These are phyloP conservation scores for Macrotus californicus DNA, from an alignment of 2,113 vertebrate genomes.

Conservation along the genomic window DNA sequence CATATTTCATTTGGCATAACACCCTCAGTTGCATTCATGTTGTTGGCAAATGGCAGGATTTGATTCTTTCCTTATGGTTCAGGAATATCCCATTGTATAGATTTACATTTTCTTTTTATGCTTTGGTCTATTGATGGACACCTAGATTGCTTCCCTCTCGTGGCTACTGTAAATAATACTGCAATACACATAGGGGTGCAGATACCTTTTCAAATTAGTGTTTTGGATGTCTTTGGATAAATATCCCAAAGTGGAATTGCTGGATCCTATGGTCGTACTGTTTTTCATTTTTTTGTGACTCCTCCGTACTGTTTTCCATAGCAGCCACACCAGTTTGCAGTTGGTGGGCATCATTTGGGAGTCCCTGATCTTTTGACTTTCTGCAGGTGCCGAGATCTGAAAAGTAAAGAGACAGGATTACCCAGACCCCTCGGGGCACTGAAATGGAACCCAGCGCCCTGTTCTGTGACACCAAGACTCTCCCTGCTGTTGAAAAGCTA, in stretches of 20 bases:
- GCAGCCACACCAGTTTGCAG: not conserved
- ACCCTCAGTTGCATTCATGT: not conserved
- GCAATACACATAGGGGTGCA: no score
- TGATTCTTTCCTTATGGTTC: not conserved
- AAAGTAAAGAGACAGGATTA: conserved; percentile 44
- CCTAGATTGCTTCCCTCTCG: not conserved
- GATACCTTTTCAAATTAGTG: not conserved
- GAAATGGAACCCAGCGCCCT: not conserved
- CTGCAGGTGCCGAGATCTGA: conserved; percentile 27
- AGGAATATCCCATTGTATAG: not conserved
- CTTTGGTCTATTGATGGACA: not conserved
- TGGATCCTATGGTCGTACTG: not conserved
- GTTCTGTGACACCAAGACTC: conserved; percentile 30
- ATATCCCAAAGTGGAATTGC: not conserved
- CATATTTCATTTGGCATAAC: not conserved
- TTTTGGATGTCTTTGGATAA: not conserved
- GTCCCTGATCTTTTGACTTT: conserved; percentile 34
- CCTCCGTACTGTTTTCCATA: no score
- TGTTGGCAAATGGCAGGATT: not conserved
- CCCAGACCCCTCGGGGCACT: not conserved
- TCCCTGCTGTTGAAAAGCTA: conserved; percentile 47
- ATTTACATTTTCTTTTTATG: not conserved
- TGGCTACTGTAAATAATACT: not conserved
- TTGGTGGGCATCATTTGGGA: not conserved
- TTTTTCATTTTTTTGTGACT: not conserved